These are phyloP conservation scores for Cremastinae sp. DNA, from an alignment of 2,888 invertebrate species.

Conservation along the genomic window DNA sequence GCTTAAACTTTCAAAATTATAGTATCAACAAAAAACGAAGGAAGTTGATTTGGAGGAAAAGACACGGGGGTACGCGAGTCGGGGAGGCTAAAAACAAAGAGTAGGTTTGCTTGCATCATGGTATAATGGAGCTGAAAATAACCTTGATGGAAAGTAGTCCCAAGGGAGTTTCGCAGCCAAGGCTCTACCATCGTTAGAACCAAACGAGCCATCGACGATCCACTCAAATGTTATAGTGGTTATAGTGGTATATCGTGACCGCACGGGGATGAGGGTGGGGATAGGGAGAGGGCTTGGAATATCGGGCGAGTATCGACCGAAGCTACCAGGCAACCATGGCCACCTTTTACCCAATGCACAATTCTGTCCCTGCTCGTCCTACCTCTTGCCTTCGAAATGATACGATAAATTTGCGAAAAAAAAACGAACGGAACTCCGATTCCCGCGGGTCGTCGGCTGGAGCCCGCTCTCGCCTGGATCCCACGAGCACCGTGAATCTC, in stretches of 20 bases:
- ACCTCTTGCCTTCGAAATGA: slow-evolving; percentile 25
- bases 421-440: slow-evolving; percentile 41
- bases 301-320: slow-evolving; percentile 58
- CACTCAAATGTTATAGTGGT: slow-evolving; percentile 58
- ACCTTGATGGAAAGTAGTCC: slow-evolving; percentile 50
- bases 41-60: slow-evolving; percentile 38
- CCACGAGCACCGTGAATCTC: slow-evolving; percentile 32
- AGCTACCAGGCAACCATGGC: slow-evolving; percentile 46
- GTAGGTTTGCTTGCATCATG: slow-evolving; percentile 34
- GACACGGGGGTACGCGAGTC: neutral
- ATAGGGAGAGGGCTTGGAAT: slow-evolving; percentile 14
- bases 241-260: slow-evolving; percentile 54
- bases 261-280: slow-evolving; percentile 17
- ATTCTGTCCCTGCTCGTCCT: slow-evolving; percentile 22
- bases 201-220: slow-evolving; percentile 60
- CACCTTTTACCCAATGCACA: slow-evolving; percentile 50
- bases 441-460: slow-evolving; percentile 21
- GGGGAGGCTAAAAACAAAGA: slow-evolving; percentile 22
- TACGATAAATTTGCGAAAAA: slow-evolving; percentile 48
- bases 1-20: too few relatives aligned
- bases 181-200: slow-evolving; percentile 49
- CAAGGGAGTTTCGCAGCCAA: slow-evolving; percentile 32
- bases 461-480: slow-evolving; percentile 3
- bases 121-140: slow-evolving; percentile 56
- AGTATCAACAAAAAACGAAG: too few relatives aligned